Base-by-base conservation (phyloP, 1,140 invertebrate species). In the Melipona quadrifasciata region DNA sequence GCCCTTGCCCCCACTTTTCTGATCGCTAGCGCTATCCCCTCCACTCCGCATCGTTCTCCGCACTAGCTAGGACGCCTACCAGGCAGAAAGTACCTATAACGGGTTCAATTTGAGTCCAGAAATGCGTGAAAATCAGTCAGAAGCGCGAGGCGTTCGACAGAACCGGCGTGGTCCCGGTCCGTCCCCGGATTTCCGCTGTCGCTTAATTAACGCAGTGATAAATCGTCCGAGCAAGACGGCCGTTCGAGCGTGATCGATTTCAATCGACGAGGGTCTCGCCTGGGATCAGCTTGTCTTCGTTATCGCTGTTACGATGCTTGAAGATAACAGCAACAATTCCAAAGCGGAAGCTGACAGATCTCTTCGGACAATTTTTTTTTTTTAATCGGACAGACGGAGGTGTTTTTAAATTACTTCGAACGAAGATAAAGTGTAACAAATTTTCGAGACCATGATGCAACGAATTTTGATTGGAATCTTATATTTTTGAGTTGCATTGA, bases 221-320 rank as follows among this genome's bases (percentile, higher is more conserved):
- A 70, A 82, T 82, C 74, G 55, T 58, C 53, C 51, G 57, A 67
- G n/a, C 73, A 51, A 39, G 64, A 82, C 80, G 80, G 17, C 27
- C 6, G 53, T n/a, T 58, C 73, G 61, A 77, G 27, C 81, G 51
- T 70, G 55, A 77, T 77, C 81, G 74, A 83, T 77, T 77, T 39
- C 58, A 39, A 75, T 58, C 64, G 73, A 16, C 53, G 47, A 57
- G 64, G 34, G 24, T 31, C n/a, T 24, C 39, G 24, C 8, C 39
- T n/a, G n/a, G n/a, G 24, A 79, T 68, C 19, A 70, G 5, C 21
- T n/a, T 31, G 24, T 53, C 34, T n/a, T 39, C 34, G 34, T 76
- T 34, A 21, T 24, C 3, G 3, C 39, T 39, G 39, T 39, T 39
- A 39, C 39, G 6, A 47, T 47, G 39, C 39, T 47, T 39, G 34